Evolutionary conservation across 2,888 invertebrate species (phyloP), one percentile per base, ranked within the genome.

Genomic region (Tholera decimalis): DNA sequence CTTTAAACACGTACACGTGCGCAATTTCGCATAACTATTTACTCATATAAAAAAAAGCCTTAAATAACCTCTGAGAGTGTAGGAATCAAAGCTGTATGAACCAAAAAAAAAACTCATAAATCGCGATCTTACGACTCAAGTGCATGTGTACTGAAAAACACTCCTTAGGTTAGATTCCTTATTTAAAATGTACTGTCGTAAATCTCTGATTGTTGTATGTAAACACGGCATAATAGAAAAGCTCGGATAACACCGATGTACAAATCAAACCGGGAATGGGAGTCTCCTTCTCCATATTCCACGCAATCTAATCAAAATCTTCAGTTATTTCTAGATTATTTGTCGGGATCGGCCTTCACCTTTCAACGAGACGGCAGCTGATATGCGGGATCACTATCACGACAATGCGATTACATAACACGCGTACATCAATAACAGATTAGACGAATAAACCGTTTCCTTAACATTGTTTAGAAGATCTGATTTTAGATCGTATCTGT

Each of bases 251-350:
- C 58, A 63, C 11, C n/a, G 18, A 46, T 18, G 24, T 18, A 47
- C 41, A 51, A 54, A 47, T 51, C 15, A 33, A 39, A 49, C 60
- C 3, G 0, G 37, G 37, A 56, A 47, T 62, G 35, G 24, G 30
- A 61, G 50, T 24, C 46, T 46, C 43, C n/a, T 50, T 33, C 53
- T 35, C n/a, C n/a, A n/a, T n/a, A n/a, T 50, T 46, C 9, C 11
- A 28, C 60, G 43, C 8, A 51, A 49, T 68, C n/a, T n/a, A n/a
- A n/a, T n/a, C n/a, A n/a, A n/a, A n/a, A 55, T 47, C 22, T 57
- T 49, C 41, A 24, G 68, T 24, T 79, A 77, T 79, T 77, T 74
- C 74, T 59, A 65, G 56, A 64, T 64, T 57, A 63, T 61, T 57
- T 47, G 50, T 50, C 18, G 26, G 28, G 41, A 28, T 53, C 50